A percentile compares a stretch with the other conserved stretches of the same genome.
Conservation (phyloP, 2,888 invertebrate species). For the Aphrophora alni region DNA sequence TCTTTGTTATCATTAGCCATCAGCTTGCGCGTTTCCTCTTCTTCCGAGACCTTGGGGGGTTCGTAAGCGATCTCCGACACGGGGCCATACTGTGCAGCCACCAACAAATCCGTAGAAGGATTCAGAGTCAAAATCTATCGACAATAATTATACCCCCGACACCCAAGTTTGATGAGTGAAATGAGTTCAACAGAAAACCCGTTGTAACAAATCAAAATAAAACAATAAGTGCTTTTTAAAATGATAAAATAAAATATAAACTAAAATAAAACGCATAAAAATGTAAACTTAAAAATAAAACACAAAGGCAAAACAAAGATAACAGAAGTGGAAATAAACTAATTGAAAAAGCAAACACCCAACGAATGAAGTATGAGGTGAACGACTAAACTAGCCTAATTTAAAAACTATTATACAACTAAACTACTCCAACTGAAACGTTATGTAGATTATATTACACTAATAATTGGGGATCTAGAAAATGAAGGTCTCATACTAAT, state of each 20-base stretch:
- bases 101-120: conserved; percentile 77
- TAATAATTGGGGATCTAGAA: too few relatives aligned
- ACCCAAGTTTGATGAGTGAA: neutral
- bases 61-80: conserved; percentile 70
- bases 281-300: conserved; percentile 27
- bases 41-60: conserved; percentile 66
- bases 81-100: conserved; percentile 75
- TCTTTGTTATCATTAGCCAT: conserved; percentile 75
- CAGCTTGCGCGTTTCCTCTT: conserved; percentile 74
- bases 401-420: too few relatives aligned
- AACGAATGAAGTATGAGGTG: neutral
- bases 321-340: neutral
- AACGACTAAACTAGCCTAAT: too few relatives aligned
- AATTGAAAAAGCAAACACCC: conserved; percentile 14
- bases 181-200: conserved; percentile 41
- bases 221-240: neutral
- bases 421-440: too few relatives aligned
- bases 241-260: neutral
- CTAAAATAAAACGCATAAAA: conserved; percentile 7
- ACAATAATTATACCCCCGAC: conserved; percentile 9
- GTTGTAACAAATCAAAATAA: conserved; percentile 29
- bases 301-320: conserved; percentile 11
- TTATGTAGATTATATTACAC: too few relatives aligned
- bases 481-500: too few relatives aligned
- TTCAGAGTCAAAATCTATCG: conserved; percentile 67